Conservation (phyloP, 2,888 invertebrate genomes). For the Phragmatobia fuliginosa region DNA sequence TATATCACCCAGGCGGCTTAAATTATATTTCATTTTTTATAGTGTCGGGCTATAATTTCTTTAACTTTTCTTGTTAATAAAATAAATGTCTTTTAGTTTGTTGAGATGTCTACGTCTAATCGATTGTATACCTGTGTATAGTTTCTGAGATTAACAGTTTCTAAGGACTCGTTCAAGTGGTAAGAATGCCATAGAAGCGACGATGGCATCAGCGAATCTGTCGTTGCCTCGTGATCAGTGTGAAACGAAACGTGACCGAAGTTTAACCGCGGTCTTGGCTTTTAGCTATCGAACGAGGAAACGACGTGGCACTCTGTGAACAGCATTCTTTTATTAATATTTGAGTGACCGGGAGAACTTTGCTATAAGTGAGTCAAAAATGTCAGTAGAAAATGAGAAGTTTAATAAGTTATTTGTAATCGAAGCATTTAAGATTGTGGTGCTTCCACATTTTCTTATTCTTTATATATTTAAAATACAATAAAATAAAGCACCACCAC, state of each 20-base stretch:
- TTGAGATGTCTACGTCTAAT: no score
- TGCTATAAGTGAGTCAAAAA: constrained; percentile 17
- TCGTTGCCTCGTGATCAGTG: constrained; percentile 51
- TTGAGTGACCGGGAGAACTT: neutral
- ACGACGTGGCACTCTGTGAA: constrained; percentile 46
- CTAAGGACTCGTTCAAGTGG: constrained; percentile 46
- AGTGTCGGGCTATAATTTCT: no score
- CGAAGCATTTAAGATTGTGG: neutral
- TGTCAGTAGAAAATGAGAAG: constrained; percentile 10
- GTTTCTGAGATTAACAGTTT: neutral
- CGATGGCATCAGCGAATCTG: constrained; percentile 27
- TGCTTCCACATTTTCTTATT: neutral
- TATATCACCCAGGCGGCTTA: no score
- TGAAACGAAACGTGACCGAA: constrained; percentile 56
- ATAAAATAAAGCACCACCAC: neutral
- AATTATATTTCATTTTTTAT: no score
- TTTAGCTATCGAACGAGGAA: constrained; percentile 50
- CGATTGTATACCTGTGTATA: neutral
- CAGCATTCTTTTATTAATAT: constrained; percentile 19
- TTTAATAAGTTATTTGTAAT: neutral
- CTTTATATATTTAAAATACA: neutral
- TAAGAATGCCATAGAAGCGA: constrained; percentile 40
- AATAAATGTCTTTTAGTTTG: no score
- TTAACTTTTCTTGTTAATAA: no score
- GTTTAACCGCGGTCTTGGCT: constrained; percentile 33